Base-by-base conservation (phyloP, 2,888 invertebrate species). In the Thecophora atra region DNA sequence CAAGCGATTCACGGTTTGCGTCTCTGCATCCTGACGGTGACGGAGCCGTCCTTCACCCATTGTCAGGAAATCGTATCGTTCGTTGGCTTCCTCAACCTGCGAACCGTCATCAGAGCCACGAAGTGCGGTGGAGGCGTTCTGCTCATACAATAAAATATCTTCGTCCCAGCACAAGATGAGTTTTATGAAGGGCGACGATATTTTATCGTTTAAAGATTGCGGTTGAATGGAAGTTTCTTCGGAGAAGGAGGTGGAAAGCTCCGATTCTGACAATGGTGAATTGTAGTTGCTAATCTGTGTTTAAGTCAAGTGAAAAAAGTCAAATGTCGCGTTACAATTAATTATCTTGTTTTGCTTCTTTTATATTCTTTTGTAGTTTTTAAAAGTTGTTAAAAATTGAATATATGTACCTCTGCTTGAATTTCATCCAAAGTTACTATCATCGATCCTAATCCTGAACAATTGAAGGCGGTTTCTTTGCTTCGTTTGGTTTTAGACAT, bases 91-190 rank as follows among this genome's bases (percentile, higher is more conserved):
- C 77, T 90, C 89, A 0, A 91, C 89, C 0, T 77, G 76, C 47
- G 82, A 83, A 1, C 89, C 92, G 80, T 92, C 92, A 0, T 88
- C 82, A 0, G 90, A 88, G 37, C 89, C 89, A 78, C 88, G 89
- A 52, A 91, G 88, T 5, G 87, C 92, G 0, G 92, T 91, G 72
- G 88, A 87, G 78, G 91, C 90, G 0, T 90, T 89, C 75, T 92
- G 83, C 76, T 92, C 91, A 76, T 91, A 91, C 7, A 94, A 81
- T 71, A 90, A 89, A 54, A 87, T 81, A 0, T 92, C 91, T 60
- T 90, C 89, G 0, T 93, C 92, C 87, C 93, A 93, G 72, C 87
- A 89, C 1, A 94, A 85, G n/a, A 87, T 86, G 6, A 94, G 85
- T 76, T 89, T 89, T 42, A 92, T 89, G 79, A 89, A 89, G 2